Conservation (phyloP, 2,888 invertebrate genomes). For the Empis livida region DNA sequence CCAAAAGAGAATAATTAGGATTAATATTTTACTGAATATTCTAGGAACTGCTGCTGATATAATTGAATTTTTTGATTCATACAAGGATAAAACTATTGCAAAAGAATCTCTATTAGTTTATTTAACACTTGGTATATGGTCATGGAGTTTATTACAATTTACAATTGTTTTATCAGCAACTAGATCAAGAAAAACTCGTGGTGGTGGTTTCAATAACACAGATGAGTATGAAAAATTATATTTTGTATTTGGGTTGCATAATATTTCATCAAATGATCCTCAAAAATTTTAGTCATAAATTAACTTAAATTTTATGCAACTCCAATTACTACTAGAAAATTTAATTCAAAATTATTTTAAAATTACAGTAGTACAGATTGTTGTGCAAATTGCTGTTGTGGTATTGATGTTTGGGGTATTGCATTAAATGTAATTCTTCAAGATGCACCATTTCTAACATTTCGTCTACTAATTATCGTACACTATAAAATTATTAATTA, state of each 20-base stretch:
- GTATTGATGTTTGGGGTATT: conserved; percentile 81
- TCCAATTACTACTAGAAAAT: no score
- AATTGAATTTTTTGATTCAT: conserved; percentile 93
- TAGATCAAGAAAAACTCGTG: conserved; percentile 60
- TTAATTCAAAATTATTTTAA: background rate
- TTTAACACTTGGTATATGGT: conserved; percentile 81
- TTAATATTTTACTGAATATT: conserved; percentile 11
- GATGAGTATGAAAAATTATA: conserved; percentile 22
- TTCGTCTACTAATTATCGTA: conserved; percentile 72
- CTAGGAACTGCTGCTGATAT: conserved; percentile 87
- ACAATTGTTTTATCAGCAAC: conserved; percentile 87
- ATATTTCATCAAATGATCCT: no score
- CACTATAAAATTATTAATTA: conserved; percentile 83
- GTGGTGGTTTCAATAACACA: conserved; percentile 36
- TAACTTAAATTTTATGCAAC: no score
- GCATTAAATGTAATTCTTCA: conserved; percentile 74
- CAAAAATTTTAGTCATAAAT: no score
- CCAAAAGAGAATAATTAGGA: background rate
- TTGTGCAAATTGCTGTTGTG: conserved; percentile 59
- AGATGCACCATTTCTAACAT: conserved; percentile 79
- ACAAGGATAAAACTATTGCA: conserved; percentile 76
- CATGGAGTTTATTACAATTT: conserved; percentile 88
- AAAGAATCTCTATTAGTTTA: conserved; percentile 67
- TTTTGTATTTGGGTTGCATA: background rate
- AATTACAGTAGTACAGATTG: conserved; percentile 26